These are phyloP conservation scores for Aegypius monachus DNA, from an alignment of 2,113 vertebrate species.

Conservation along the genomic window DNA sequence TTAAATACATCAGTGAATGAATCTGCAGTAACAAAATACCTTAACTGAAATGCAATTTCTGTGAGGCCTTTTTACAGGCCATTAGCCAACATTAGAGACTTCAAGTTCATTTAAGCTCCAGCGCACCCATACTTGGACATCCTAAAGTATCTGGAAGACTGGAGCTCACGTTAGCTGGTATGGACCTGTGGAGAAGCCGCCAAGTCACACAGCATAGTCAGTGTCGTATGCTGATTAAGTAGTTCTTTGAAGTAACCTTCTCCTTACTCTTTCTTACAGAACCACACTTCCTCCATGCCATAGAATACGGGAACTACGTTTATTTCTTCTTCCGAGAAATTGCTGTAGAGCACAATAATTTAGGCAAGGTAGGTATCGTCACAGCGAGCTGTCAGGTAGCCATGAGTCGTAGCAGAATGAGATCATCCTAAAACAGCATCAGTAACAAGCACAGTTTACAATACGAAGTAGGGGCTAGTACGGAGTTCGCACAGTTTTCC, in stretches of 20 bases:
- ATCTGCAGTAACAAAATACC: slow-evolving; percentile 49
- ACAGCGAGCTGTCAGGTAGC: neutral
- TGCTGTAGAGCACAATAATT: slow-evolving; percentile 94
- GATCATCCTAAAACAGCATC: neutral
- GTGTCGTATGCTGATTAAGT: neutral
- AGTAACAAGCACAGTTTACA: neutral
- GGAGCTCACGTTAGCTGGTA: neutral
- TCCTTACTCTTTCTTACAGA: slow-evolving; percentile 77
- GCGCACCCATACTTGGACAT: neutral
- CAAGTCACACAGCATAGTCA: neutral
- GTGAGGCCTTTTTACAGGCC: slow-evolving; percentile 35
- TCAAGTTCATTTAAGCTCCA: slow-evolving; percentile 18
- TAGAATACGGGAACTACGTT: slow-evolving; percentile 95
- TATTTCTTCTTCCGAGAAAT: slow-evolving; percentile 99
- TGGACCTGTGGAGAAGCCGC: neutral
- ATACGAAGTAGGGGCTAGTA: neutral
- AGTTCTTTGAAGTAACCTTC: neutral
- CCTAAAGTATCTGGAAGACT: neutral
- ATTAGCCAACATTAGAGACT: slow-evolving; percentile 50
- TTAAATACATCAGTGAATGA: slow-evolving; percentile 50
- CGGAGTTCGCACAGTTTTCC: neutral
- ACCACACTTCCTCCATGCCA: slow-evolving; percentile 97
- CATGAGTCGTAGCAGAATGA: neutral
- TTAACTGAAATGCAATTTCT: slow-evolving; percentile 43
- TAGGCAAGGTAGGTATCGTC: slow-evolving; percentile 86